Evolutionary conservation across 1,140 invertebrate genomes (phyloP), one percentile per base, ranked within the genome.

Genomic region (Magallana gigas): DNA sequence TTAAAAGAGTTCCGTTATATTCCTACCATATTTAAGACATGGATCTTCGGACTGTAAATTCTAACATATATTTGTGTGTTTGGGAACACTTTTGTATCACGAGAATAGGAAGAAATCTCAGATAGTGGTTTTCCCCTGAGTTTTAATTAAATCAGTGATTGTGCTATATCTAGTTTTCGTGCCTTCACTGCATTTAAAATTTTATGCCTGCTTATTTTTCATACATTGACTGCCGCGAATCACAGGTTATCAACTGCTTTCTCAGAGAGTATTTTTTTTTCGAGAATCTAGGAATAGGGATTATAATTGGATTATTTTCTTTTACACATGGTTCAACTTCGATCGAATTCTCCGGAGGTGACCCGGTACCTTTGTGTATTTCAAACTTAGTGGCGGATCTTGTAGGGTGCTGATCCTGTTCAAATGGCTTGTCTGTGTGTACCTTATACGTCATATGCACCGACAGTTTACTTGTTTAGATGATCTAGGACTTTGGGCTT

Each of bases 181-280:
- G 23, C 68, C 68, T 76, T 76, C 68, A 29, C 68, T 76, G 68
- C 68, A 76, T 76, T 76, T 76, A 29, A 76, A 76, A 76, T 76
- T 76, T 76, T 76, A 76, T 23, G 68, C 9, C 68, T 76, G 68
- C 68, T 76, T 29, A 76, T 23, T 76, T 76, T 76, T 36, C 68
- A 76, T 76, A 76, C 18, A 76, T 76, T 76, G 68, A 29, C 23
- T 76, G 18, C 23, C 68, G 9, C 36, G 68, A 76, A 29, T 18
- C 68, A 76, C 23, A 11, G 23, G 11, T 76, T 23, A 76, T 76
- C 12, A 23, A 76, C 36, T 29, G 23, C 36, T 76, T 64, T 8
- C 4, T 64, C 60, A 48, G 60, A n/a, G 60, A 64, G 16, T 64
- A 64, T 7, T n/a, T 48, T 48, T 64, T 64, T 64, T 64, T 9